These are phyloP conservation scores for Macrosteles quadrilineatus DNA, from an alignment of 1,140 invertebrate species.

Conservation along the genomic window DNA sequence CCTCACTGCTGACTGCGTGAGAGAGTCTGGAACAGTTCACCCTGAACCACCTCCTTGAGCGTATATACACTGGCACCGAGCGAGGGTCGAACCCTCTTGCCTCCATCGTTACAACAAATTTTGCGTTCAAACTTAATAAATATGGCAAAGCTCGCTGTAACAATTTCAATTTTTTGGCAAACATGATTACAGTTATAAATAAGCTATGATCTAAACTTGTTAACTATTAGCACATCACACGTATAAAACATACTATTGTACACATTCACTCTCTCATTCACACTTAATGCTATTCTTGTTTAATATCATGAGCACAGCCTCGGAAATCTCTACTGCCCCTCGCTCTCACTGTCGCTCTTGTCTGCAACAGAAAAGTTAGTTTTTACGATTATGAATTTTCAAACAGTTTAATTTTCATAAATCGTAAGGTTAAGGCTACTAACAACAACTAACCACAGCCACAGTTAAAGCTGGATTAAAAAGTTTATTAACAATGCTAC, in stretches of 20 bases:
- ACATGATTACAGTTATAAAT: conserved; percentile 22
- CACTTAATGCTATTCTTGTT: not conserved
- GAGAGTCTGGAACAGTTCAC: no score
- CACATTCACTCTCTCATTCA: conserved; percentile 7
- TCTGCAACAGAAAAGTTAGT: conserved; percentile 69
- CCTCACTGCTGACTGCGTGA: not conserved
- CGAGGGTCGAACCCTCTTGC: conserved; percentile 5
- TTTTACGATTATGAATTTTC: no score
- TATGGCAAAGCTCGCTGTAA: conserved; percentile 25
- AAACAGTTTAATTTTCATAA: no score
- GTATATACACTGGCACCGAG: conserved; percentile 20
- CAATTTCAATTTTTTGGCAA: conserved; percentile 20
- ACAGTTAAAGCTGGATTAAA: no score
- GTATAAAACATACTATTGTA: conserved; percentile 12
- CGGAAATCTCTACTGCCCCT: conserved; percentile 67
- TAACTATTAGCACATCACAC: conserved; percentile 12
- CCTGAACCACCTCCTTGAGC: not conserved
- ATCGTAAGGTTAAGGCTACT: no score
- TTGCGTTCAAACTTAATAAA: not conserved
- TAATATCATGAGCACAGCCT: conserved; percentile 22
- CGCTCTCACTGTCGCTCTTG: conserved; percentile 90
- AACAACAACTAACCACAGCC: no score
- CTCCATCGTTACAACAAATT: conserved; percentile 25
- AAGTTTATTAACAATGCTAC: no score
- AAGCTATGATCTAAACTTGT: conserved; percentile 14